phyloP scores from a whole-genome alignment of 1,140 invertebrate genomes.

The Zaprionus ghesquierei region DNA sequence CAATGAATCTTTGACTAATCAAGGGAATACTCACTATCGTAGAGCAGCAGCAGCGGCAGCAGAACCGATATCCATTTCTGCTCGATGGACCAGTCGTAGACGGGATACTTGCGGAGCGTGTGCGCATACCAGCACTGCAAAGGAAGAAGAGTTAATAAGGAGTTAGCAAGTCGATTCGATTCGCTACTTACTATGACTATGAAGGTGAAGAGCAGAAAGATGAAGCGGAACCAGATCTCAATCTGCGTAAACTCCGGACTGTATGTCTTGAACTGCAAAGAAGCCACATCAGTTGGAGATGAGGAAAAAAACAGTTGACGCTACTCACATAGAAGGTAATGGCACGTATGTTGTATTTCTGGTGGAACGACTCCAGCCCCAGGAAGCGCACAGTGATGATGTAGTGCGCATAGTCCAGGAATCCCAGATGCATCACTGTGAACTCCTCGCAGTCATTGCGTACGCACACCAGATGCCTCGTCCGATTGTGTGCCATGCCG shows the following conservation, averaged over 20 bases:
- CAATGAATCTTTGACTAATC: background rate
- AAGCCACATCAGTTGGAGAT: background rate
- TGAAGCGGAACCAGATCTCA: slow-evolving; percentile 98
- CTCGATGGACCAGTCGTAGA: slow-evolving; percentile 98
- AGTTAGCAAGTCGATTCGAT: background rate
- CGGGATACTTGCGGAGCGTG: slow-evolving; percentile 92
- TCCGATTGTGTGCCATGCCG: slow-evolving; percentile 89
- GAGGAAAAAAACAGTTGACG: background rate
- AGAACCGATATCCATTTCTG: slow-evolving; percentile 97
- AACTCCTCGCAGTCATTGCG: slow-evolving; percentile 93
- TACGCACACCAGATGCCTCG: slow-evolving; percentile 91
- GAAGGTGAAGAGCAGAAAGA: slow-evolving; percentile 95
- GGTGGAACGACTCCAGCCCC: slow-evolving; percentile 92
- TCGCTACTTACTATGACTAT: slow-evolving; percentile 90
- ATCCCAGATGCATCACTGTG: slow-evolving; percentile 94
- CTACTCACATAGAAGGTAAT: slow-evolving; percentile 94
- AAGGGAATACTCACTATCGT: slow-evolving; percentile 90
- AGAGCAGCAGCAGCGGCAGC: slow-evolving; percentile 93
- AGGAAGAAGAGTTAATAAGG: background rate
- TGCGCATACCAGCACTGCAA: slow-evolving; percentile 95
- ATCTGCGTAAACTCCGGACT: slow-evolving; percentile 97
- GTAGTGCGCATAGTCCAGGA: slow-evolving; percentile 93
- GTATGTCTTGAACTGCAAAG: slow-evolving; percentile 94
- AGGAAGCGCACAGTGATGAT: slow-evolving; percentile 93
- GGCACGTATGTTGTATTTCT: slow-evolving; percentile 92